A percentile compares a stretch with the other conserved stretches of the same genome.
Evolutionary conservation across 1,140 invertebrate species (phyloP).

Genomic region (Metopolophium dirhodum): DNA sequence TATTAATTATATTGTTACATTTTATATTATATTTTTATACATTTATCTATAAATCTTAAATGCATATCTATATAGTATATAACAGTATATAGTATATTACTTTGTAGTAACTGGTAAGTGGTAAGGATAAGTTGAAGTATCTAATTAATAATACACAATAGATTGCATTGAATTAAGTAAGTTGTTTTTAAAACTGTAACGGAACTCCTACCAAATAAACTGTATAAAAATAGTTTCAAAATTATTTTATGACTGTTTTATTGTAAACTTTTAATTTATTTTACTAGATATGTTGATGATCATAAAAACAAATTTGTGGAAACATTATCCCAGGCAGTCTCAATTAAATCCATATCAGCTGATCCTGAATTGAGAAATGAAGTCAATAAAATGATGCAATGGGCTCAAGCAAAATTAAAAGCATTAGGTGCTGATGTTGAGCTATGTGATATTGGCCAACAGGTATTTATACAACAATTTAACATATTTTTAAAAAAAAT

Average conservation of each 20-base stretch:
- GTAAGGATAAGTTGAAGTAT: not conserved
- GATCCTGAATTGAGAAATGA: constrained; percentile 81
- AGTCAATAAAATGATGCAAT: constrained; percentile 79
- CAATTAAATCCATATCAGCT: constrained; percentile 93
- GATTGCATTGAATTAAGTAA: not conserved
- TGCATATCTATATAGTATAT: not conserved
- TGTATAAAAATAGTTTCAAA: not conserved
- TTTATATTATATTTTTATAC: not conserved
- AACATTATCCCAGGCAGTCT: constrained; percentile 83
- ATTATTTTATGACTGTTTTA: not conserved
- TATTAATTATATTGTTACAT: not conserved
- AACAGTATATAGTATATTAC: not conserved
- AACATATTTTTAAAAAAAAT: not conserved
- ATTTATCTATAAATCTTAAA: not conserved
- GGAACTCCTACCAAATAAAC: not conserved
- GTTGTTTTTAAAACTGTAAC: not conserved
- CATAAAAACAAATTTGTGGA: constrained; percentile 80
- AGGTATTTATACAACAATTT: constrained; percentile 63
- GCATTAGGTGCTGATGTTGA: constrained; percentile 79
- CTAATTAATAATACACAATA: not conserved
- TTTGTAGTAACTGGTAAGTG: not conserved
- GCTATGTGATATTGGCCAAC: constrained; percentile 82
- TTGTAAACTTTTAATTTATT: not conserved
- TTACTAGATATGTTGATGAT: constrained; percentile 76
- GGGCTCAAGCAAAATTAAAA: constrained; percentile 77